Evolutionary conservation across 2,797 vertebrate genomes (phyloP), one percentile per base, ranked within the genome.

Genomic region (Lerista edwardsae): DNA sequence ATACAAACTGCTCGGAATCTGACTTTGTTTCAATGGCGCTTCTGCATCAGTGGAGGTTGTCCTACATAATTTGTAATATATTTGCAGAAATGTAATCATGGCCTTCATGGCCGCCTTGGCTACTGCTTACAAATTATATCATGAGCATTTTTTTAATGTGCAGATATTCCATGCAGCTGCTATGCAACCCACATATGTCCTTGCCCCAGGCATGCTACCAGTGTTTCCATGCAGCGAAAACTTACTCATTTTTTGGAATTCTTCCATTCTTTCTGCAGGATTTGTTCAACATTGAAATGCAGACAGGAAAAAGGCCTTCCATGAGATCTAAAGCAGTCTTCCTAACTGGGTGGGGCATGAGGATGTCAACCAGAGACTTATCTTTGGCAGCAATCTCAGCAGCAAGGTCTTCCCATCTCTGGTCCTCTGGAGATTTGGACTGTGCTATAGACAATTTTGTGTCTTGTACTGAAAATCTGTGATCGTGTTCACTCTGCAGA

Each of bases 241-340:
- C 88, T 91, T 69, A 94, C 96, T 91, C 57, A 1, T 89, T 89
- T 47, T 91, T 79, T 64, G 86, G 64, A 1, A 65, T 0, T 25
- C 87, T 59, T 68, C 87, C 59, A 55, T 79, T 88, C 79, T 51
- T 90, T 47, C 91, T 88, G 61, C 0, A n/a, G 2, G 83, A 87
- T 83, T 82, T 92, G 86, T 93, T 93, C 94, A 96, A 92, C 23
- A 80, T 5, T 75, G 97, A 95, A 12, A 96, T 83, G 84, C 97
- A 96, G 87, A 97, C 95, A 0, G 97, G 97, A 83, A 99, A 96
- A 83, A 99, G 95, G 87, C 97, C 97, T 91, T 99, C 98, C 97
- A 99, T 97, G 88, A 99, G 95, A 93, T 97, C 97, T 79, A 98
- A 90, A 1, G 97, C 96, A 0, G 97, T 98, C 94, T 97, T 97